These are phyloP conservation scores for Gonioctena quinquepunctata DNA, from an alignment of 1,140 invertebrate genomes.

Conservation along the genomic window DNA sequence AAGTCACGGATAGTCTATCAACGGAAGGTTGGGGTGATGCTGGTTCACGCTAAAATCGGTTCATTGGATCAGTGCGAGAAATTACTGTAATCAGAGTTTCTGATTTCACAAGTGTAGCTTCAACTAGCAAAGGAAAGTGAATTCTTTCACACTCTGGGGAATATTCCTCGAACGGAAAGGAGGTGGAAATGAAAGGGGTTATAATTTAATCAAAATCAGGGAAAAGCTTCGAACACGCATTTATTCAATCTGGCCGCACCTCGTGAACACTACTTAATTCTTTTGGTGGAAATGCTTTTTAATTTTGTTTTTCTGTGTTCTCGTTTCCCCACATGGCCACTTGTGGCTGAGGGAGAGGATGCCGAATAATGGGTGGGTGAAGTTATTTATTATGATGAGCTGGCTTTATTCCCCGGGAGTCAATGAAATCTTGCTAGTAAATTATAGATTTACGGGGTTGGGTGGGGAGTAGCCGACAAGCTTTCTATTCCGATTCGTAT, in stretches of 20 bases:
- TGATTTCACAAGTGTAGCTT: background rate
- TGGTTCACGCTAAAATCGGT: constrained; percentile 57
- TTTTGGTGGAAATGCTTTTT: constrained; percentile 25
- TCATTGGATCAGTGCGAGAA: too few relatives aligned
- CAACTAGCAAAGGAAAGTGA: background rate
- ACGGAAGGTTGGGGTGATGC: constrained; percentile 67
- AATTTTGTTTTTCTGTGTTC: constrained; percentile 18
- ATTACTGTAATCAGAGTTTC: too few relatives aligned
- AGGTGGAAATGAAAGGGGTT: constrained; percentile 43
- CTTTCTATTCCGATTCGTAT: too few relatives aligned
- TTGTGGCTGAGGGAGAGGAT: constrained; percentile 7
- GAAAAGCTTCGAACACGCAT: constrained; percentile 52
- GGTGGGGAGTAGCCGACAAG: too few relatives aligned
- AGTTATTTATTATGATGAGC: constrained; percentile 19
- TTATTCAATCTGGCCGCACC: constrained; percentile 51
- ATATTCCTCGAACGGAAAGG: constrained; percentile 14
- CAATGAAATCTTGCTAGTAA: too few relatives aligned
- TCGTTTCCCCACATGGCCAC: constrained; percentile 7
- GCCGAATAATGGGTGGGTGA: constrained; percentile 3
- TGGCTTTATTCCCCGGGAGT: background rate
- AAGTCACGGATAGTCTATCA: constrained; percentile 71
- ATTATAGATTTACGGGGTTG: too few relatives aligned
- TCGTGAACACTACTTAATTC: constrained; percentile 35
- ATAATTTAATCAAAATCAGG: constrained; percentile 53
- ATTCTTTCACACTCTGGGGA: background rate